Percentiles rank a stretch among this genome's conserved stretches.
These are phyloP conservation scores for Chymomyza caudatula DNA, from an alignment of 2,888 invertebrate species.

Conservation along the genomic window DNA sequence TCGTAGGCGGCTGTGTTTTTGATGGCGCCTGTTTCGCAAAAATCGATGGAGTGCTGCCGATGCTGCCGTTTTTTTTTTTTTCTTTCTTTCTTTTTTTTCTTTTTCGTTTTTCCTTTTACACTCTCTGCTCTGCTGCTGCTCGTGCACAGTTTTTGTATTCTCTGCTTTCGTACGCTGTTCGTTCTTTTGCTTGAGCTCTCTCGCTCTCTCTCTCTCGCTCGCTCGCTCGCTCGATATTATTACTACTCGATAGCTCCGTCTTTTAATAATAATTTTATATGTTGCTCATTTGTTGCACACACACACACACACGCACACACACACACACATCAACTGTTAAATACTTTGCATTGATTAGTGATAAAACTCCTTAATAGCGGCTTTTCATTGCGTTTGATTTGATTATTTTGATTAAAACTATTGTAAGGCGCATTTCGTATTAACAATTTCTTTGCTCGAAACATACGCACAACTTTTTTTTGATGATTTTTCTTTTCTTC, in stretches of 20 bases:
- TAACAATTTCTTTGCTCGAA: not conserved
- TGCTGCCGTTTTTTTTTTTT: not conserved
- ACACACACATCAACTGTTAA: not conserved
- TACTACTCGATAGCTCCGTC: not conserved
- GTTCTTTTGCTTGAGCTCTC: not conserved
- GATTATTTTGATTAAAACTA: not conserved
- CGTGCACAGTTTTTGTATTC: not conserved
- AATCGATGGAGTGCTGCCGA: conserved; percentile 33
- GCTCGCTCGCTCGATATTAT: not conserved
- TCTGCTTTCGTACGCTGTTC: not conserved
- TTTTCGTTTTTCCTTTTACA: not conserved
- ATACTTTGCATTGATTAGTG: conserved; percentile 1
- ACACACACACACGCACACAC: too few relatives aligned
- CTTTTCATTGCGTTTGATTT: not conserved
- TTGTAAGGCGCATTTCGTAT: not conserved
- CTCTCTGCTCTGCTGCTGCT: conserved; percentile 3
- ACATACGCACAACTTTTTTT: not conserved
- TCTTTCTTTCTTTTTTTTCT: not conserved
- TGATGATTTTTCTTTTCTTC: not conserved
- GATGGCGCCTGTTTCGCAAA: conserved; percentile 24
- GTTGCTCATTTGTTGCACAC: conserved; percentile 1
- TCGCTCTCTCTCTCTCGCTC: not conserved
- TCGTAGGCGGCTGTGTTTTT: conserved; percentile 5
- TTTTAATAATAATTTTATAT: not conserved
- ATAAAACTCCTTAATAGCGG: not conserved